A percentile compares a stretch with the other conserved stretches of the same genome.
Evolutionary conservation across 2,888 invertebrate genomes (phyloP).

Genomic region (Dione vanillae): DNA sequence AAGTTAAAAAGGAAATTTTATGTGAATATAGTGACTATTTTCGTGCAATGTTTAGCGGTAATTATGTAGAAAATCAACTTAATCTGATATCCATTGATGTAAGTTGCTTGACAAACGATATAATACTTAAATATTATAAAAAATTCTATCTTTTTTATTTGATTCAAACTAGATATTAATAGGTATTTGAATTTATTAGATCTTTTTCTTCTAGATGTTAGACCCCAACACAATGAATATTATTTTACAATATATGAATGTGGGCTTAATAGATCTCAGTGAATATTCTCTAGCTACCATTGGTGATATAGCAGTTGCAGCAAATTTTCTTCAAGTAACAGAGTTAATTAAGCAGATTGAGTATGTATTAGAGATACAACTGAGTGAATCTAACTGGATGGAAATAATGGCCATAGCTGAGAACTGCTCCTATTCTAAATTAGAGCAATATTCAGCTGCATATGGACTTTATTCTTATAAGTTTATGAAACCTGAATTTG

Average conservation of each 20-base stretch:
- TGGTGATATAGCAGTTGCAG: slow-evolving; percentile 64
- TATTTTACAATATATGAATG: slow-evolving; percentile 67
- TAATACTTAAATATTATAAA: not conserved
- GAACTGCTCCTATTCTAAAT: slow-evolving; percentile 57
- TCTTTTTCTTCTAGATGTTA: slow-evolving; percentile 61
- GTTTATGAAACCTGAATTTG: slow-evolving; percentile 61
- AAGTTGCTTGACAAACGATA: slow-evolving; percentile 49
- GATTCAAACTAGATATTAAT: not conserved
- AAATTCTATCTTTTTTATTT: not conserved
- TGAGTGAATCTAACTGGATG: slow-evolving; percentile 64
- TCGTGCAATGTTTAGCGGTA: slow-evolving; percentile 78
- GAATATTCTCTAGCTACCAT: slow-evolving; percentile 60
- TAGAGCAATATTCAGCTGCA: slow-evolving; percentile 61
- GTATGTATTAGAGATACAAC: slow-evolving; percentile 61
- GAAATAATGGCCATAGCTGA: slow-evolving; percentile 69
- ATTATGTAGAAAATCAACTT: slow-evolving; percentile 68
- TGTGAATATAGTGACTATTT: slow-evolving; percentile 77
- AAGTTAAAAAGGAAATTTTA: slow-evolving; percentile 62
- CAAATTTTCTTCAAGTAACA: slow-evolving; percentile 72
- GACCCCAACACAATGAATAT: slow-evolving; percentile 69
- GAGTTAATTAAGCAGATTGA: slow-evolving; percentile 73
- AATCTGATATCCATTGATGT: slow-evolving; percentile 70
- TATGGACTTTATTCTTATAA: slow-evolving; percentile 68
- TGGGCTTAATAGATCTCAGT: slow-evolving; percentile 67
- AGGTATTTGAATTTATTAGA: not conserved